phyloP scores from a whole-genome alignment of 2,888 invertebrate species.

The Ophraella communa region DNA sequence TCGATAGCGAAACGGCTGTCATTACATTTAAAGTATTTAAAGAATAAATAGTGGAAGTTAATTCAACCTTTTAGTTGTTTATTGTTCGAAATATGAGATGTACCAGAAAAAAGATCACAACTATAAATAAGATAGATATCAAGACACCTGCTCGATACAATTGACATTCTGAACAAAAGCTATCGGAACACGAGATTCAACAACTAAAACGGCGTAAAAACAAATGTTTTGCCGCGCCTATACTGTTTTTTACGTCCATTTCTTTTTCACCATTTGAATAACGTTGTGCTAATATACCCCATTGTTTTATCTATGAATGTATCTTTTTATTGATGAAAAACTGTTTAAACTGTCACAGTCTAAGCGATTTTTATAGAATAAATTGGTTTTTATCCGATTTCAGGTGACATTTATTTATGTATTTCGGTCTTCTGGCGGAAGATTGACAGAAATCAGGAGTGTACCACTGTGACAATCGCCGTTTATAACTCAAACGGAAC shows the following conservation, averaged over 20 bases:
- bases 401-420: constrained; percentile 56
- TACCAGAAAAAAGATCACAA: constrained; percentile 44
- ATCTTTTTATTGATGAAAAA: constrained; percentile 20
- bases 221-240: constrained; percentile 55
- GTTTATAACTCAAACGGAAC: constrained; percentile 52
- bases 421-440: constrained; percentile 44
- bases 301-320: constrained; percentile 45
- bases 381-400: constrained; percentile 59
- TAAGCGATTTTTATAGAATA: constrained; percentile 51
- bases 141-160: constrained; percentile 58
- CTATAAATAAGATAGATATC: constrained; percentile 58
- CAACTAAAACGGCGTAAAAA: constrained; percentile 53
- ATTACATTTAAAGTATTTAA: too few species aligned
- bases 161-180: constrained; percentile 50
- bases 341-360: constrained; percentile 43
- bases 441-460: constrained; percentile 58
- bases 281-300: constrained; percentile 53
- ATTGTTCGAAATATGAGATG: constrained; percentile 44
- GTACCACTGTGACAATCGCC: constrained; percentile 52
- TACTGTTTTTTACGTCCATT: constrained; percentile 48
- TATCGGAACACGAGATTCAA: constrained; percentile 44
- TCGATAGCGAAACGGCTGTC: too few species aligned
- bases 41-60: too few species aligned
- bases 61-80: too few species aligned
- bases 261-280: constrained; percentile 47